Base-by-base conservation (phyloP, 2,888 invertebrate species). In the Leucozona laternaria region DNA sequence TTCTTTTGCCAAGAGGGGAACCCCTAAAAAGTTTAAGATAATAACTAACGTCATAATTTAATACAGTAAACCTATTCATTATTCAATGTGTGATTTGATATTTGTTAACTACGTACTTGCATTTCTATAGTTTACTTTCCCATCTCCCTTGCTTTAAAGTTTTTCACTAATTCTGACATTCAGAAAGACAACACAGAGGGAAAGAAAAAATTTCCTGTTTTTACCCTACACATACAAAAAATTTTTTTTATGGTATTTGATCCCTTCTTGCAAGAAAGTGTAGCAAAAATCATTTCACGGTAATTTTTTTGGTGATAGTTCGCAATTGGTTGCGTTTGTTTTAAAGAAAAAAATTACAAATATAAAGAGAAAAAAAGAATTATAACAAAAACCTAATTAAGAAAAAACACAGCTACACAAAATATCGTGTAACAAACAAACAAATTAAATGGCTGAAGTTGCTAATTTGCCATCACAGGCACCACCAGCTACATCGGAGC, bases 401-500 rank as follows among this genome's bases (percentile, higher is more conserved):
- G 11, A 43, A 45, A 66, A 31, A 40, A 53, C 13, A 37, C 17
- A 53, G 31, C 15, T 66, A 53, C 22, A 37, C 34, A 53, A 77
- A 45, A 57, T 31, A 28, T 66, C 10, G 62, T 22, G 31, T 60
- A 25, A 43, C n/a, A 83, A 79, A 81, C 5, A 25, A 70, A 64
- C 25, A 45, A 55, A 72, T 77, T 79, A 88, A 89, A 92, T 92
- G 92, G 92, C 92, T 88, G 92, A 92, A 89, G 91, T 92, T 88
- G 92, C 91, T 89, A 92, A 92, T 88, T 79, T 89, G 70, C 88
- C 89, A 53, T 25, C 68, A 22, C 76, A 88, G 72, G 85, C 82
- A 53, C 66, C 48, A 53, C 78, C 88, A 79, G 88, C 88, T 66
- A 71, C 89, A 71, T 48, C 66, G 20, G 89, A 88, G 66, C 88